Percentiles rank a stretch among this genome's conserved stretches.
Evolutionary conservation across 1,140 invertebrate species (phyloP).

Genomic region (Eueides isabella): DNA sequence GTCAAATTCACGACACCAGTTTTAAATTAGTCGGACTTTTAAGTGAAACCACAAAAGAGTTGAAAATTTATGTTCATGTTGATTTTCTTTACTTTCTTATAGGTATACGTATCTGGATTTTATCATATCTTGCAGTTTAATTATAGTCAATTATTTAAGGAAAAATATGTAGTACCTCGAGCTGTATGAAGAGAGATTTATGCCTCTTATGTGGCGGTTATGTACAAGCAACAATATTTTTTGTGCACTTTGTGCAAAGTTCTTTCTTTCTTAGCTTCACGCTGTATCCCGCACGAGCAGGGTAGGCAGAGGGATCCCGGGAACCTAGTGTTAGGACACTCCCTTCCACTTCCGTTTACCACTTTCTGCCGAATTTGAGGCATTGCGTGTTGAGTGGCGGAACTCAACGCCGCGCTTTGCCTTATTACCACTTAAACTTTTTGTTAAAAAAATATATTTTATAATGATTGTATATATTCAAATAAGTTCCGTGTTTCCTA

Average conservation of each 20-base stretch:
- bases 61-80: background rate
- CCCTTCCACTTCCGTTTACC: no score
- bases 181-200: no score
- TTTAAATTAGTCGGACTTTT: slow-evolving; percentile 47
- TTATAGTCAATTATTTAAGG: background rate
- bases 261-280: no score
- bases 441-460: background rate
- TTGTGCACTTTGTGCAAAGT: background rate
- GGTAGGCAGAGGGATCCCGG: no score
- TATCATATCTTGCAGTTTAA: background rate
- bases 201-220: no score
- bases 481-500: slow-evolving; percentile 50
- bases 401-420: no score
- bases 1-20: slow-evolving; percentile 44
- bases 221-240: background rate
- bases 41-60: slow-evolving; percentile 25
- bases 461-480: slow-evolving; percentile 27
- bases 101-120: no score
- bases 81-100: slow-evolving; percentile 6
- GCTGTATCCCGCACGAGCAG: no score
- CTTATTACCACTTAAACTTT: no score
- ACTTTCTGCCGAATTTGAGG: no score
- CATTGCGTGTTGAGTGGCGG: no score
- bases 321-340: no score
- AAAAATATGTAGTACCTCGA: background rate